Percentiles rank a stretch among this genome's conserved stretches.
phyloP scores from a whole-genome alignment of 2,797 vertebrate genomes.

The Hoplostethus mediterraneus region DNA sequence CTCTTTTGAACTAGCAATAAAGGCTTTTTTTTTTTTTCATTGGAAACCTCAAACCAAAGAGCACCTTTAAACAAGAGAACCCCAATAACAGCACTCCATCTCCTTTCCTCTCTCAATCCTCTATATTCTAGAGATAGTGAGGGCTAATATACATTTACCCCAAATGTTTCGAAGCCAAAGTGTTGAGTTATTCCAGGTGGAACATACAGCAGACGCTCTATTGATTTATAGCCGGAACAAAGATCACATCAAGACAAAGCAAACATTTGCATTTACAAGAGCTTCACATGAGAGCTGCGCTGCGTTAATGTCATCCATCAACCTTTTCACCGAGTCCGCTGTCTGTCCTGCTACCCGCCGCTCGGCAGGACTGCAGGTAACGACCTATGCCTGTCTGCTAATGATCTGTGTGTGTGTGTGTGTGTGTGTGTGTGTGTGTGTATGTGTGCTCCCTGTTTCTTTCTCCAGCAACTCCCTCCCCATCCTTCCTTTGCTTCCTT shows the following conservation, averaged over 20 bases:
- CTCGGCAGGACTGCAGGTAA: slow-evolving; percentile 14
- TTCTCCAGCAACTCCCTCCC: not conserved
- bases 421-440: not conserved
- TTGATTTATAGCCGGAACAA: not conserved
- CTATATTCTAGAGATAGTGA: too few relatives aligned
- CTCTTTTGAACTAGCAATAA: too few relatives aligned
- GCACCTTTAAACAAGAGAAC: too few relatives aligned
- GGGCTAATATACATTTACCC: too few relatives aligned
- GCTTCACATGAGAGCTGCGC: not conserved
- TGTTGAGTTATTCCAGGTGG: too few relatives aligned
- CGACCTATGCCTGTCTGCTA: slow-evolving; percentile 27
- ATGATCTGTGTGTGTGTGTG: slow-evolving; percentile 13
- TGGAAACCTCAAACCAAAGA: too few relatives aligned
- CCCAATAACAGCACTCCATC: too few relatives aligned
- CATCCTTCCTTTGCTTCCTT: too few relatives aligned
- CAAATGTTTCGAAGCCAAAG: too few relatives aligned
- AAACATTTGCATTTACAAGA: slow-evolving; percentile 9
- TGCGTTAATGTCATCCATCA: slow-evolving; percentile 34
- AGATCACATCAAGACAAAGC: slow-evolving; percentile 16
- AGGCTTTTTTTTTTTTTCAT: too few relatives aligned
- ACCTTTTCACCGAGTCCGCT: slow-evolving; percentile 17
- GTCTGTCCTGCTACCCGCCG: not conserved
- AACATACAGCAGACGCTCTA: not conserved
- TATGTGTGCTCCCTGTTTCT: not conserved
- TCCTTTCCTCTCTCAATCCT: too few relatives aligned